Percentiles rank a stretch among this genome's conserved stretches.
These are phyloP conservation scores for Gobiocypris rarus DNA, from an alignment of 2,113 vertebrate genomes.

Conservation along the genomic window DNA sequence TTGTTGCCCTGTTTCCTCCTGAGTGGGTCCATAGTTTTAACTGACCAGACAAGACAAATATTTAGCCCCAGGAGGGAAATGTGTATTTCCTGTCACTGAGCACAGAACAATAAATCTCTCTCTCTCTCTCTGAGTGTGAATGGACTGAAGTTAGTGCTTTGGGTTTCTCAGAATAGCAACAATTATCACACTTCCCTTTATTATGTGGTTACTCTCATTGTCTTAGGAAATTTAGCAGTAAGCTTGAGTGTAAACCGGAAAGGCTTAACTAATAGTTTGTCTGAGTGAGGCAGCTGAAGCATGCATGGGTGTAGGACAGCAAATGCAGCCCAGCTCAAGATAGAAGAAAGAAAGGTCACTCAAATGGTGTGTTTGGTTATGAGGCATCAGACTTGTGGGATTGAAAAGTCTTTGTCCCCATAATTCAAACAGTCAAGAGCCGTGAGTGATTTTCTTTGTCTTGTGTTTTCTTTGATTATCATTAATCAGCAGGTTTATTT, in stretches of 20 bases:
- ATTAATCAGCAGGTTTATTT: no score
- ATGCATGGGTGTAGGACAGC: neutral
- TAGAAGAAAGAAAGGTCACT: neutral
- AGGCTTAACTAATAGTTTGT: neutral
- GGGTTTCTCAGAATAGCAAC: conserved; percentile 73
- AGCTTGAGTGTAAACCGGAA: conserved; percentile 44
- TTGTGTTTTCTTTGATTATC: no score
- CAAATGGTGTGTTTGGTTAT: neutral
- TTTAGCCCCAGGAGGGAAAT: conserved; percentile 72
- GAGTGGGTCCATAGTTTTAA: conserved; percentile 60
- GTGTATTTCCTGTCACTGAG: conserved; percentile 77
- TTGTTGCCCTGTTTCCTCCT: conserved; percentile 38
- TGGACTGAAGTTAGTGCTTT: conserved; percentile 35
- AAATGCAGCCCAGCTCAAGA: neutral
- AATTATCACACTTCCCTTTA: conserved; percentile 86
- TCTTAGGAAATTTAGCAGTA: conserved; percentile 52
- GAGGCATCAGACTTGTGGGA: neutral
- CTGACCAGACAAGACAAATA: conserved; percentile 76
- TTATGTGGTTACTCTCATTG: conserved; percentile 74
- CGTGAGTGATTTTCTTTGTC: no score
- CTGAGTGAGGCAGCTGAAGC: neutral
- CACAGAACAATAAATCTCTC: conserved; percentile 76
- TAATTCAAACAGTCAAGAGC: neutral
- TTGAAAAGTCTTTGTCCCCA: neutral
- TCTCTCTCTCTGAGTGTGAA: conserved; percentile 56